These are phyloP conservation scores for Anolis sagrei DNA, from an alignment of 2,113 vertebrate species.

Conservation along the genomic window DNA sequence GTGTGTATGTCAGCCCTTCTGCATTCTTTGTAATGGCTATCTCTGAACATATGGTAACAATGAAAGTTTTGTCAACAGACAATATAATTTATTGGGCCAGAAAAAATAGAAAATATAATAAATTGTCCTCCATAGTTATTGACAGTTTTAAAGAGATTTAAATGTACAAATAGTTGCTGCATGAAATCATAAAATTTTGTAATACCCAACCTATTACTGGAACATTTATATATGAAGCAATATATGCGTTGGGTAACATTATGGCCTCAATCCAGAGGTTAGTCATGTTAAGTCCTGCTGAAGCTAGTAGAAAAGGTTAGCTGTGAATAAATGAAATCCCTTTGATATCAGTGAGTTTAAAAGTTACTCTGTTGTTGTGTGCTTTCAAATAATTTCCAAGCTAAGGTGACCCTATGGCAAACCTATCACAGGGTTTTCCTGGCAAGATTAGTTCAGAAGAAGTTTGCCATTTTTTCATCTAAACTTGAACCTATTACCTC, in stretches of 20 bases:
- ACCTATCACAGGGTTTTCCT: too few species aligned
- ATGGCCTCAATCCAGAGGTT: background rate
- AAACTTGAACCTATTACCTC: background rate
- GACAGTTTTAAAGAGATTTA: constrained; percentile 2
- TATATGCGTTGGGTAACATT: background rate
- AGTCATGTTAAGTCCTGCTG: background rate
- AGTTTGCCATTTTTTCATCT: background rate
- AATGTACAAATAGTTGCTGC: constrained; percentile 19
- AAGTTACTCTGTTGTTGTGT: background rate
- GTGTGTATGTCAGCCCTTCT: background rate
- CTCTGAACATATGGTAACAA: background rate
- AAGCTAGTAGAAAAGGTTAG: background rate
- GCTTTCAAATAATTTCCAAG: too few species aligned
- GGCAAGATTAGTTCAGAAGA: too few species aligned
- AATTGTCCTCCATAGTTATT: constrained; percentile 3
- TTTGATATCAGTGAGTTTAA: background rate
- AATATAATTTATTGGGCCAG: background rate
- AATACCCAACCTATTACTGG: constrained; percentile 7
- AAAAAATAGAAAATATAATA: constrained; percentile 14
- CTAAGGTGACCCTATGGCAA: too few species aligned
- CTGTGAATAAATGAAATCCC: background rate
- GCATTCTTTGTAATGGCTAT: constrained; percentile 17
- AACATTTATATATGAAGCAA: background rate
- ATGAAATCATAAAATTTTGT: background rate
- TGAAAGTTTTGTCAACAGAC: constrained; percentile 19